Evolutionary conservation across 1,140 invertebrate species (phyloP), one percentile per base, ranked within the genome.

Genomic region (Chrysopa pallens): DNA sequence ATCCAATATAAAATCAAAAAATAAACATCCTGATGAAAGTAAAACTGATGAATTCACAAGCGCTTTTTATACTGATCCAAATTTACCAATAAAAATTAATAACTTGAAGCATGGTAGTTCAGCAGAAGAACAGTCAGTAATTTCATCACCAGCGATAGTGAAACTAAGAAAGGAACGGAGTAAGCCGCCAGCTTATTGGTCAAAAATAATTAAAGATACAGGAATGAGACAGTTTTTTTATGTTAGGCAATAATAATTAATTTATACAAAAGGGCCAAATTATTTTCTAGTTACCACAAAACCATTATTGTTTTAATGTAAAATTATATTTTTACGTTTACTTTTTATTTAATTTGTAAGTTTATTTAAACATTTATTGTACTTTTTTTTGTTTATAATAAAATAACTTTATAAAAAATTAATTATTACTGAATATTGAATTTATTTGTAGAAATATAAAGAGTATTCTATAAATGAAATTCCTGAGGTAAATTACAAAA

Each of bases 171-270:
- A 23, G 17, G 17, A 23, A 23, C 17, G 17, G 5, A 23, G 17
- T 5, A 23, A 23, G 5, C 17, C 17, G 17, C 17, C 48, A 50
- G 14, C 8, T 42, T 39, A 48, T 12, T 33, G 31, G 31, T 33
- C 31, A 12, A 33, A 33, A 6, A 33, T 57, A 46, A 50, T 57
- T 35, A 57, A 53, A 44, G 57, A 60, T 52, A 56, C 57, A 35
- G 53, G 50, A 42, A 51, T 54, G 45, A 50, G 58, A 48, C 49
- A 55, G 31, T 60, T 57, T 50, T 59, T 47, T 52, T 58, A 59
- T 45, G 53, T 53, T 13, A 41, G 29, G 14, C 13, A 29, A n/a
- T 41, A 39, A 27, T 35, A 4, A 35, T 11, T 35, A 35, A 35
- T 35, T 12, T 35, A 12, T 35, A 15, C 8, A 23, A 23, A n/a